phyloP scores from a whole-genome alignment of 2,888 invertebrate genomes.

The Ennomos erosarius region DNA sequence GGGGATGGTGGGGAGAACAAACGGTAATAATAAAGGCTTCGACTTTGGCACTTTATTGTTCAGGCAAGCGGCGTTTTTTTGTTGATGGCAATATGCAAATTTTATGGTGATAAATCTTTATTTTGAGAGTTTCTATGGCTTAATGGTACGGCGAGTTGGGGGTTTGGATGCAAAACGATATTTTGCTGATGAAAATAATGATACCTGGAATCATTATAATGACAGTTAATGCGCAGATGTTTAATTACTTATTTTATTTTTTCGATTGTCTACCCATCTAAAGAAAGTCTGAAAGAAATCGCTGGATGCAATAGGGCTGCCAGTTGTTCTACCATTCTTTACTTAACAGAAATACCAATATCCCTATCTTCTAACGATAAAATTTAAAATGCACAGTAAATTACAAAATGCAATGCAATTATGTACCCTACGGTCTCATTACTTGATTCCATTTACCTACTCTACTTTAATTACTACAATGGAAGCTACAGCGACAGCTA shows the following conservation, averaged over 20 bases:
- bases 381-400: conserved; percentile 12
- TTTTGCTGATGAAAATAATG: too few relatives aligned
- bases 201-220: too few relatives aligned
- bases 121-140: neutral
- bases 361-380: neutral
- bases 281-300: too few relatives aligned
- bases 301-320: too few relatives aligned
- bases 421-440: conserved; percentile 11
- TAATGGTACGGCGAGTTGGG: too few relatives aligned
- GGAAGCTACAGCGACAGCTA: neutral
- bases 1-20: conserved; percentile 28
- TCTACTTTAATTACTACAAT: conserved; percentile 13
- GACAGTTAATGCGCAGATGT: too few relatives aligned
- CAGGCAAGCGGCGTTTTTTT: conserved; percentile 12
- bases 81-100: conserved; percentile 19
- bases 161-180: too few relatives aligned
- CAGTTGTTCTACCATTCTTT: too few relatives aligned
- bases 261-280: too few relatives aligned
- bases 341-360: too few relatives aligned
- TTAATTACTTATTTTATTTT: too few relatives aligned
- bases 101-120: neutral
- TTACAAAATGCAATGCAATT: conserved; percentile 13
- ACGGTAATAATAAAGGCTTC: conserved; percentile 32
- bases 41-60: conserved; percentile 21
- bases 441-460: conserved; percentile 4